These are phyloP conservation scores for Euplexia lucipara DNA, from an alignment of 2,888 invertebrate species.

Conservation along the genomic window DNA sequence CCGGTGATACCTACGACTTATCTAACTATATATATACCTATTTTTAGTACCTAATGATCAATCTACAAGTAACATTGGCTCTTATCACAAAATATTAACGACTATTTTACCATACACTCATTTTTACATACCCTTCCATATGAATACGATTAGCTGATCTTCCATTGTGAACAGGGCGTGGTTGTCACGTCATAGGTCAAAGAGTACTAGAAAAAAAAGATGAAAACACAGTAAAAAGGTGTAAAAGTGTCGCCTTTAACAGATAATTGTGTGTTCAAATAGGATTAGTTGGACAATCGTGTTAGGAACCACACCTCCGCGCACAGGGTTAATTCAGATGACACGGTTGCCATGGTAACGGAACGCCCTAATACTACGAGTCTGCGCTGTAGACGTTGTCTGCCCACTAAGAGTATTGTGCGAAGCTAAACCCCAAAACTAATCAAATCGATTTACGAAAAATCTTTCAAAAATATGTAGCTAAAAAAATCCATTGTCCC, in stretches of 20 bases:
- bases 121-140: slow-evolving; percentile 49
- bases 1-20: slow-evolving; percentile 24
- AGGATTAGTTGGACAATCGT: slow-evolving; percentile 81
- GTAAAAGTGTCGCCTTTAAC: slow-evolving; percentile 76
- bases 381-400: slow-evolving; percentile 37
- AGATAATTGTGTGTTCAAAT: slow-evolving; percentile 75
- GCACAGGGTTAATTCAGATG: slow-evolving; percentile 57
- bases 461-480: neutral
- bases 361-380: slow-evolving; percentile 54
- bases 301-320: slow-evolving; percentile 82
- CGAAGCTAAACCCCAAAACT: neutral
- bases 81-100: slow-evolving; percentile 62
- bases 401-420: neutral
- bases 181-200: slow-evolving; percentile 62
- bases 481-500: too few relatives aligned
- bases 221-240: slow-evolving; percentile 52
- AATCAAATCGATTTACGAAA: neutral
- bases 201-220: slow-evolving; percentile 45
- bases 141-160: slow-evolving; percentile 39
- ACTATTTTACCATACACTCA: slow-evolving; percentile 55
- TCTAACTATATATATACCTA: neutral
- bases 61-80: slow-evolving; percentile 58
- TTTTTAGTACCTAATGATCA: slow-evolving; percentile 22
- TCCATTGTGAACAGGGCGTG: slow-evolving; percentile 65
- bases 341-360: slow-evolving; percentile 68